Percentiles rank a stretch among this genome's conserved stretches.
Conservation (phyloP, 2,888 invertebrate species). For the Tetragnatha montana region DNA sequence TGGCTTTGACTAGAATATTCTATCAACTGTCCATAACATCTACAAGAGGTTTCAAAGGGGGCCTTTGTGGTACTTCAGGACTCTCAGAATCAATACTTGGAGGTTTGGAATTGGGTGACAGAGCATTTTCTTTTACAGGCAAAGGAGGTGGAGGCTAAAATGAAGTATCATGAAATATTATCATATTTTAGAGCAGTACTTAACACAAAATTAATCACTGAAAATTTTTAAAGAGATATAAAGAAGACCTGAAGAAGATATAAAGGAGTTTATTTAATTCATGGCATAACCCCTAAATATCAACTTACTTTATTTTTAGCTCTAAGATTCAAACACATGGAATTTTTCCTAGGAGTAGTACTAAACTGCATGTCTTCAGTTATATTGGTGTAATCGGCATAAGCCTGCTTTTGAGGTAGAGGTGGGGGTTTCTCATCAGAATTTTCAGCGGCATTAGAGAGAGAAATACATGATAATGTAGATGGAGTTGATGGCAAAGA, state of each 20-base stretch:
- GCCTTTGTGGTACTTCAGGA: slow-evolving; percentile 70
- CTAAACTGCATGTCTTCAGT: slow-evolving; percentile 71
- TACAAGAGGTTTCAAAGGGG: slow-evolving; percentile 28
- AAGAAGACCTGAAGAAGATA: not conserved
- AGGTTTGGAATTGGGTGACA: slow-evolving; percentile 24
- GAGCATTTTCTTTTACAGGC: slow-evolving; percentile 69
- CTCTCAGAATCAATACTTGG: slow-evolving; percentile 28
- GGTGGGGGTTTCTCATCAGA: slow-evolving; percentile 73
- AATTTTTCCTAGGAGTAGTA: slow-evolving; percentile 66
- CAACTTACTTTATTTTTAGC: slow-evolving; percentile 70
- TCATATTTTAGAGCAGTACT: no score
- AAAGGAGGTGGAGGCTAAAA: slow-evolving; percentile 70
- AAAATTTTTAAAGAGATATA: not conserved
- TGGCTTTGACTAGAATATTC: slow-evolving; percentile 55
- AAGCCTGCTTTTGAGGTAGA: slow-evolving; percentile 72
- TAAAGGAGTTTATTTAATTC: not conserved
- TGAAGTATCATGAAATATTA: no score
- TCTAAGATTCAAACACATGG: slow-evolving; percentile 61
- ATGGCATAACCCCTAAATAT: not conserved
- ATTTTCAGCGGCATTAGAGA: slow-evolving; percentile 35
- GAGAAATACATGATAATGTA: slow-evolving; percentile 52
- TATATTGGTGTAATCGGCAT: slow-evolving; percentile 72
- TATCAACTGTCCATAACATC: slow-evolving; percentile 54
- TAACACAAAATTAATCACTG: no score
- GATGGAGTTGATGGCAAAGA: slow-evolving; percentile 70